A percentile compares a stretch with the other conserved stretches of the same genome.
phyloP scores from a whole-genome alignment of 2,113 vertebrate species.

The Crotalus helleri region DNA sequence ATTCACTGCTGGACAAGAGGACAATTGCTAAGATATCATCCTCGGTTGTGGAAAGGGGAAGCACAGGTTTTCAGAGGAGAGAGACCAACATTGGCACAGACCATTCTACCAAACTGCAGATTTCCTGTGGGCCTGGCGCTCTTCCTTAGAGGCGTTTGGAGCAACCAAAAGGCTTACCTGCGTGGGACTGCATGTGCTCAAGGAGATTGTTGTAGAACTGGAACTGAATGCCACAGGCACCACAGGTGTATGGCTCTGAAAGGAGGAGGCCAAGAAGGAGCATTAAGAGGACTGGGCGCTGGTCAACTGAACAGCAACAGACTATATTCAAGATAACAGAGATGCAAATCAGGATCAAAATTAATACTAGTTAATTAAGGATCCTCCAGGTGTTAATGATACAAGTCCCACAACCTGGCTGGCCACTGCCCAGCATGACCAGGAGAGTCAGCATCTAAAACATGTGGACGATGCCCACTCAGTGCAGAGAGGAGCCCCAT shows the following conservation, averaged over 20 bases:
- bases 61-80: background rate
- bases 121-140: background rate
- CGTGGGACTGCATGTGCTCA: slow-evolving; percentile 99
- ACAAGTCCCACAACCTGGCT: too few species aligned
- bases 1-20: background rate
- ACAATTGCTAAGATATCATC: background rate
- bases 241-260: slow-evolving; percentile 96
- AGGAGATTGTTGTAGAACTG: slow-evolving; percentile 99
- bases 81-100: background rate
- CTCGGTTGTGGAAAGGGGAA: background rate
- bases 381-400: background rate
- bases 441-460: too few species aligned
- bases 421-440: too few species aligned
- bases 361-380: background rate
- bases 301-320: background rate
- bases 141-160: background rate
- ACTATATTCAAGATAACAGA: background rate
- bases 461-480: too few species aligned
- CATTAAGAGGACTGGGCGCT: background rate
- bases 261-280: slow-evolving; percentile 70
- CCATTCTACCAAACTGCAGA: background rate
- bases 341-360: background rate
- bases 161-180: slow-evolving; percentile 78
- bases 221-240: slow-evolving; percentile 99
- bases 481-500: background rate